Base-by-base conservation (phyloP, 2,888 invertebrate species). In the Tachina fera region DNA sequence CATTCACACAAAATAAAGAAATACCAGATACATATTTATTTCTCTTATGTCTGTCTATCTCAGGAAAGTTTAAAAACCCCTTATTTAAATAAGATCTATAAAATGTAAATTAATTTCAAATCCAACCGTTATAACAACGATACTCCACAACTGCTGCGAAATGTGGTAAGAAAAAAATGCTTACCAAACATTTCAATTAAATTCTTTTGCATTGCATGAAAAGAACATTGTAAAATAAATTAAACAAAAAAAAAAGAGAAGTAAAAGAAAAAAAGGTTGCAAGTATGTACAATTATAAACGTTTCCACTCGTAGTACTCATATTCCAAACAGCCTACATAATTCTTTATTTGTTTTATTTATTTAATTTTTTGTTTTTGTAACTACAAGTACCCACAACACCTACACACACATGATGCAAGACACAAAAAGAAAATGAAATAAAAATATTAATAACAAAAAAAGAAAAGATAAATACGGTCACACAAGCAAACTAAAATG, bases 161-260 rank as follows among this genome's bases (percentile, higher is more conserved):
- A 77, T 85, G 72, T 78, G 81, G 72, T 68, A 78, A 79, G 49
- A 65, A 61, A 78, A 56, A 31, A 53, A 49, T 63, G 70, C 60
- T 60, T 63, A 63, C 79, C 60, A 79, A 79, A 86, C 79, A 83
- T 83, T 86, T 86, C 79, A 76, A 80, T 86, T 86, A 86, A 83
- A 86, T 86, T 86, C 86, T 79, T 56, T 49, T 22, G 61, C 61
- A 56, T 71, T 9, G 47, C 70, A 65, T 58, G 45, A 74, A 78
- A 65, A 76, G 61, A 72, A 68, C 16, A 63, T 74, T 53, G 19
- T n/a, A 68, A 68, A 60, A 51, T 43, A 53, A 60, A 81, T 45
- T 9, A 16, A 81, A 63, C 51, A 49, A 65, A 56, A 71, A 58
- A 13, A 9, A 60, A 70, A 22, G 11, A 22, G 10, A 11, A 49